These are phyloP conservation scores for Brachionus plicatilis DNA, from an alignment of 1,140 invertebrate species.

Conservation along the genomic window DNA sequence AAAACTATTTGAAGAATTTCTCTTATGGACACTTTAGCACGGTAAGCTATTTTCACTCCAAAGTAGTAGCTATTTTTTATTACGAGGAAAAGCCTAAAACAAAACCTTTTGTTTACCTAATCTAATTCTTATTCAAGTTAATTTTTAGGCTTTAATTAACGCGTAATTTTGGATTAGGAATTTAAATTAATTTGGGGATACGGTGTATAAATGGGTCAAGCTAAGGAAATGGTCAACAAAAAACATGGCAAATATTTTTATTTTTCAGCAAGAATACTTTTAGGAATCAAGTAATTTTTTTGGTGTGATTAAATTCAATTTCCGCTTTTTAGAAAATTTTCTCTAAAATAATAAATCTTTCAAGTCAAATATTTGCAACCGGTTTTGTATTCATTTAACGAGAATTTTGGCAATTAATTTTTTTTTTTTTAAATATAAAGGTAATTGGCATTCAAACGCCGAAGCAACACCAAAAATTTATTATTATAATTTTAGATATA, in stretches of 20 bases:
- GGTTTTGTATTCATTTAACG: neutral
- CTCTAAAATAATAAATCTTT: neutral
- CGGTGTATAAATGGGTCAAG: neutral
- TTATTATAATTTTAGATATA: neutral
- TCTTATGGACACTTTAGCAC: neutral
- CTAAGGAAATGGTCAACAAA: neutral
- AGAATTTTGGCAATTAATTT: neutral
- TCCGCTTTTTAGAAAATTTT: neutral
- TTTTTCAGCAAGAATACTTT: neutral
- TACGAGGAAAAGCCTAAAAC: neutral
- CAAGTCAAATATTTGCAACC: neutral
- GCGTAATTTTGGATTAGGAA: neutral
- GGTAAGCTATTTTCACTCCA: neutral
- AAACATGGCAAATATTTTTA: neutral
- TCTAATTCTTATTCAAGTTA: neutral
- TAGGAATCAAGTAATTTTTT: neutral
- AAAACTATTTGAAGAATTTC: neutral
- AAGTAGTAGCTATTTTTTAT: neutral
- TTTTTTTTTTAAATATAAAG: neutral
- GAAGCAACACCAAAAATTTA: neutral
- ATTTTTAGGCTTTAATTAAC: neutral
- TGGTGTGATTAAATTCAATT: neutral
- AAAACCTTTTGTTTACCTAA: neutral
- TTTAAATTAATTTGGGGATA: neutral
- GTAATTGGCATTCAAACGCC: neutral